A percentile compares a stretch with the other conserved stretches of the same genome.
Conservation (phyloP, 1,140 invertebrate genomes). For the Listronotus bonariensis region DNA sequence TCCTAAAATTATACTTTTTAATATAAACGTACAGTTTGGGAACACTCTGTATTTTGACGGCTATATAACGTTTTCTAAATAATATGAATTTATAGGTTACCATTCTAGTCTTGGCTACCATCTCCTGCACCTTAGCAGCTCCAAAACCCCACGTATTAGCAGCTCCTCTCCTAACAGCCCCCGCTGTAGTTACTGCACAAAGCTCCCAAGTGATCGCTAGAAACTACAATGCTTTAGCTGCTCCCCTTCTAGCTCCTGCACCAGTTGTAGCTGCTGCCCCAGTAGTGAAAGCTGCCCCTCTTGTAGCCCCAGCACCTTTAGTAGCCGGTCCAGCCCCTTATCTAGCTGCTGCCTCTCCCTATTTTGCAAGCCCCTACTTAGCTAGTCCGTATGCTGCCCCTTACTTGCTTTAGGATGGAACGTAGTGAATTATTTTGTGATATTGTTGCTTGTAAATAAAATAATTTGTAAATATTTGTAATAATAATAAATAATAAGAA, state of each 20-base stretch:
- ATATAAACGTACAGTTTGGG: no score
- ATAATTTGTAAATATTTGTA: not conserved
- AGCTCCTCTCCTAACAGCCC: constrained; percentile 50
- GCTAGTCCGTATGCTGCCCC: constrained; percentile 12
- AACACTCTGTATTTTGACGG: no score
- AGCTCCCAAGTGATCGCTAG: constrained; percentile 67
- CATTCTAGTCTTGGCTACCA: constrained; percentile 53
- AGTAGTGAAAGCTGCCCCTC: constrained; percentile 50
- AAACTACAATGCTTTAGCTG: constrained; percentile 63
- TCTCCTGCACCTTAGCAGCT: constrained; percentile 58
- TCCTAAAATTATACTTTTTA: no score
- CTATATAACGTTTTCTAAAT: not conserved
- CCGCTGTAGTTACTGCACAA: constrained; percentile 64
- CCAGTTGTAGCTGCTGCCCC: constrained; percentile 51
- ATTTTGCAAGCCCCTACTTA: constrained; percentile 42
- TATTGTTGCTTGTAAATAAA: not conserved
- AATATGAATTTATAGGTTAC: constrained; percentile 25
- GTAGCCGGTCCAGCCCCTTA: constrained; percentile 37
- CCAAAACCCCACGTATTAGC: constrained; percentile 45
- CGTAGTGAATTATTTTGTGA: constrained; percentile 13
- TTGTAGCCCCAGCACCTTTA: constrained; percentile 42
- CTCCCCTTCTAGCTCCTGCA: constrained; percentile 50
- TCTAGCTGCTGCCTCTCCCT: constrained; percentile 13
- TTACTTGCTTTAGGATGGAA: constrained; percentile 5
- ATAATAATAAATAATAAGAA: no score